Conservation (phyloP, 2,888 invertebrate genomes). For the Hemicrepidius hirtus region DNA sequence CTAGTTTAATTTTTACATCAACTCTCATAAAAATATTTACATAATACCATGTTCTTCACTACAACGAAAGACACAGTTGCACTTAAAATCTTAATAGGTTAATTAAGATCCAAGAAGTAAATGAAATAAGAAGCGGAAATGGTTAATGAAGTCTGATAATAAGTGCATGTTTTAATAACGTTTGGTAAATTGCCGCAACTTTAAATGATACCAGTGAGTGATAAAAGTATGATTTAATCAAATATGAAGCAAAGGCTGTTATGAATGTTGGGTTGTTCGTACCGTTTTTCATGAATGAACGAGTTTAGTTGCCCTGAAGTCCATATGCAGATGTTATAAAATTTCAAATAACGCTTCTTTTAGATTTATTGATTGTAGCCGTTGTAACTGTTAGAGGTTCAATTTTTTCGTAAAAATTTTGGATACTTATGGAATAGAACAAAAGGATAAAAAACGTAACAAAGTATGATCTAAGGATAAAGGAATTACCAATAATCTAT, state of each 20-base stretch:
- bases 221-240: slow-evolving; percentile 35
- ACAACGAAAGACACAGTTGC: background rate
- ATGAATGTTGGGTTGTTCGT: slow-evolving; percentile 9
- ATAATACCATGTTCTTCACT: too few species aligned
- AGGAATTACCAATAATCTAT: too few species aligned
- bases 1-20: background rate
- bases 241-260: slow-evolving; percentile 4
- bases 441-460: too few species aligned
- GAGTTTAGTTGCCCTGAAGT: background rate
- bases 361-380: background rate
- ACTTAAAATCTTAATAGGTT: background rate
- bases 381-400: background rate
- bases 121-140: slow-evolving; percentile 20
- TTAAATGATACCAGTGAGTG: slow-evolving; percentile 21
- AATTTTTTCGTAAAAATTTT: too few species aligned
- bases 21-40: too few species aligned
- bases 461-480: too few species aligned
- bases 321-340: background rate
- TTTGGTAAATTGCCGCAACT: slow-evolving; percentile 28
- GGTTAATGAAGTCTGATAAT: slow-evolving; percentile 14
- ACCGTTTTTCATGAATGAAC: slow-evolving; percentile 23
- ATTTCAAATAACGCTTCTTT: background rate
- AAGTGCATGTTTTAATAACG: slow-evolving; percentile 32
- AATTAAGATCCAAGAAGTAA: background rate
- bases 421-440: too few species aligned